These are phyloP conservation scores for Heteromurus nitidus DNA, from an alignment of 2,888 invertebrate species.

Conservation along the genomic window DNA sequence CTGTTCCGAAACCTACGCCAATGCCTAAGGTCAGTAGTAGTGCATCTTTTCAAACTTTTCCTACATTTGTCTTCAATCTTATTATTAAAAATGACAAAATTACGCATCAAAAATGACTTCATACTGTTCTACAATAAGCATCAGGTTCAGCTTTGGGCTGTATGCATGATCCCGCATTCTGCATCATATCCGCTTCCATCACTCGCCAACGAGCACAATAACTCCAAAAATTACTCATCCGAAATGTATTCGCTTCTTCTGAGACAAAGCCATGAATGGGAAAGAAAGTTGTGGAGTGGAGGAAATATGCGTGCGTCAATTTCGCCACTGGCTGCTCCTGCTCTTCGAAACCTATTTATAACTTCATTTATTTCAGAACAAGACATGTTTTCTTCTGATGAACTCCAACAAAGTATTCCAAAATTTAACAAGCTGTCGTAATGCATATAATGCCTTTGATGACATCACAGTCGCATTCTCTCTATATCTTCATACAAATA, in stretches of 20 bases:
- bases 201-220: slow-evolving; percentile 15
- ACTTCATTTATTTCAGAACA: slow-evolving; percentile 44
- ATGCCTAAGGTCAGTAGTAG: slow-evolving; percentile 72
- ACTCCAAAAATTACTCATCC: slow-evolving; percentile 40
- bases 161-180: neutral
- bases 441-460: no score
- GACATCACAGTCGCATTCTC: neutral
- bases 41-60: slow-evolving; percentile 7
- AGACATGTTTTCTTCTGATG: slow-evolving; percentile 12
- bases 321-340: neutral
- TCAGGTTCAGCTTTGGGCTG: neutral
- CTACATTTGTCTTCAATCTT: neutral
- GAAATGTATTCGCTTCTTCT: slow-evolving; percentile 25
- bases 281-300: slow-evolving; percentile 15
- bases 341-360: slow-evolving; percentile 53
- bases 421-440: neutral
- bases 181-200: slow-evolving; percentile 25
- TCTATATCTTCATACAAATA: neutral
- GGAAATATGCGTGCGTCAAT: slow-evolving; percentile 3
- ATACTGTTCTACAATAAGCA: neutral
- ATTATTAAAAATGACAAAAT: no score
- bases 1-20: slow-evolving; percentile 67
- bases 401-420: no score
- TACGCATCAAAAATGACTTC: neutral
- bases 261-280: slow-evolving; percentile 63